Conservation (phyloP, 2,113 vertebrate species). For the Zapornia atra region DNA sequence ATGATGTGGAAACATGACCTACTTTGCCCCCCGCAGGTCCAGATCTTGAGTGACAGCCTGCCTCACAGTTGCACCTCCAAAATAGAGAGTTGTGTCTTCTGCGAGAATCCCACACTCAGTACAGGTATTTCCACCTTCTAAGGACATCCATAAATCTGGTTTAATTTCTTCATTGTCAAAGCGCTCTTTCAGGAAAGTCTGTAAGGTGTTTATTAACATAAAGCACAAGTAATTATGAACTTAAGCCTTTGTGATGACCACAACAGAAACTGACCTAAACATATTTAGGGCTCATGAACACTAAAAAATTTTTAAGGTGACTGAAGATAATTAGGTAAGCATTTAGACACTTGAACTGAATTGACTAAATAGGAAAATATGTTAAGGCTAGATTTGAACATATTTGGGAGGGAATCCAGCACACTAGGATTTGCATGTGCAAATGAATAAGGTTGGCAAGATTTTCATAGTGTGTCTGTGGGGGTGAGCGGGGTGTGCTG, state of each 20-base stretch:
- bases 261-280: not conserved
- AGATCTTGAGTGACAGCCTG: constrained; percentile 93
- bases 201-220: not conserved
- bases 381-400: not conserved
- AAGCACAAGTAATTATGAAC: not conserved
- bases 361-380: not conserved
- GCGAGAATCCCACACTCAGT: constrained; percentile 93
- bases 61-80: constrained; percentile 89
- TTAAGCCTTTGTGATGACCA: not conserved
- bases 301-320: not conserved
- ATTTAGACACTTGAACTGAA: not conserved
- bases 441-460: not conserved
- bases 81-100: constrained; percentile 93
- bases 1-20: constrained; percentile 54
- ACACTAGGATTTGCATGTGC: not conserved
- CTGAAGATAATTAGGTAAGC: not conserved
- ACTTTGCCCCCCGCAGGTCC: constrained; percentile 96
- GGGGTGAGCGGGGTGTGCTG: too few relatives aligned
- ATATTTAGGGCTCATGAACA: not conserved
- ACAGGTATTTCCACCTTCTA: constrained; percentile 92
- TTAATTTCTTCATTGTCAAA: constrained; percentile 93
- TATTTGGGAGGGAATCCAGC: not conserved
- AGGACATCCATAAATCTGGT: constrained; percentile 90
- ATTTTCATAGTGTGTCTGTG: too few relatives aligned
- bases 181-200: constrained; percentile 96